Conservation (phyloP, 2,888 invertebrate genomes). For the Hyposoter dolosus region DNA sequence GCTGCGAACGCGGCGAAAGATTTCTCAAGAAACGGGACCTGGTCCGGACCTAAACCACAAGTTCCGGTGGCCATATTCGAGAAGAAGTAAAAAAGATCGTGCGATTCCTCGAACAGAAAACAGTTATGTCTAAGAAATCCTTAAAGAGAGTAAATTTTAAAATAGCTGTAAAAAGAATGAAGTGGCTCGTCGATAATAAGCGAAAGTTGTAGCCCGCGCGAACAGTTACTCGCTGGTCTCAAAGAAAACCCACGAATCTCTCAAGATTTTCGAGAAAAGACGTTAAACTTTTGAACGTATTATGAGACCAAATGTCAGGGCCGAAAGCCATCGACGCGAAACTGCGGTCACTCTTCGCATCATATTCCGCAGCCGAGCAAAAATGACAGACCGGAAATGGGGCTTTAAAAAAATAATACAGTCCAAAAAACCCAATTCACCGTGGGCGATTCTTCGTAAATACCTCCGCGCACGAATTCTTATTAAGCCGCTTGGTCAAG, state of each 20-base stretch:
- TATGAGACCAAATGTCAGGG: slow-evolving; percentile 63
- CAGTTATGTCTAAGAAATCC: slow-evolving; percentile 51
- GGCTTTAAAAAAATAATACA: slow-evolving; percentile 1
- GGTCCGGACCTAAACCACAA: slow-evolving; percentile 27
- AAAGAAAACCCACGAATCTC: slow-evolving; percentile 10
- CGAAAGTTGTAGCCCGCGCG: slow-evolving; percentile 38
- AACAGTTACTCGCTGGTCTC: slow-evolving; percentile 50
- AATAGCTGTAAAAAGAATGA: slow-evolving; percentile 35
- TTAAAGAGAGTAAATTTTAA: background rate
- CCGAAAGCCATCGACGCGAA: slow-evolving; percentile 45
- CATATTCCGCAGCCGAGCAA: background rate
- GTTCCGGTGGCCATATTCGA: slow-evolving; percentile 36
- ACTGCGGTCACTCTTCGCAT: slow-evolving; percentile 2
- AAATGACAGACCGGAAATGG: background rate
- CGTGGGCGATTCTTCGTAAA: slow-evolving; percentile 1
- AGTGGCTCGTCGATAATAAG: slow-evolving; percentile 56
- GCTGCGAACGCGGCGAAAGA: slow-evolving; percentile 5
- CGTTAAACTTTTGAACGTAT: slow-evolving; percentile 65
- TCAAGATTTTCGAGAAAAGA: slow-evolving; percentile 58
- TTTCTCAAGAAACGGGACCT: slow-evolving; percentile 25
- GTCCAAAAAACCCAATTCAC: background rate
- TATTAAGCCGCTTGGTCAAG: background rate
- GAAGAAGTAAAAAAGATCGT: slow-evolving; percentile 29
- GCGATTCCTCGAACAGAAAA: slow-evolving; percentile 53
- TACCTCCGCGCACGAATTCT: background rate